phyloP scores from a whole-genome alignment of 2,113 vertebrate genomes.

The Nothoprocta pentlandii region DNA sequence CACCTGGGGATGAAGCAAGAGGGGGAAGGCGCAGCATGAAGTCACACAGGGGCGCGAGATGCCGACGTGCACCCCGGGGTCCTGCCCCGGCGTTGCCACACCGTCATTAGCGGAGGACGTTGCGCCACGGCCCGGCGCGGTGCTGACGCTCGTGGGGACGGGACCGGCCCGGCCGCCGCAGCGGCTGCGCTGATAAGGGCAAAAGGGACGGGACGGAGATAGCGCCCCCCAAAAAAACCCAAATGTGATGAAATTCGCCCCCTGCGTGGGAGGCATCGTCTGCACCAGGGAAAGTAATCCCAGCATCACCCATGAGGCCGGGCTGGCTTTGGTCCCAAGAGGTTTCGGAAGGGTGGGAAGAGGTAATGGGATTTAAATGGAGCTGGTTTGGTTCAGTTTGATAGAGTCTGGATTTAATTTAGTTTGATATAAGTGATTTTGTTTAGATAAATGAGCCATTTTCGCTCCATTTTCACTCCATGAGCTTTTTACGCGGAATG shows the following conservation, averaged over 20 bases:
- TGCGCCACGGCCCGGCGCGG: not conserved
- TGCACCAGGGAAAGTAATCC: not conserved
- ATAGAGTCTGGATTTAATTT: no score
- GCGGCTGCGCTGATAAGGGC: not conserved
- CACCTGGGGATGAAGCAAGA: not conserved
- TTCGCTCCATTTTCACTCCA: not conserved
- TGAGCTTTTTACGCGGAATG: not conserved
- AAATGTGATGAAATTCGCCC: slow-evolving; percentile 3
- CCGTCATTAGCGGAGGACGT: not conserved
- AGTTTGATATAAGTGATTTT: no score
- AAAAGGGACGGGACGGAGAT: not conserved
- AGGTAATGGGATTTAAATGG: not conserved
- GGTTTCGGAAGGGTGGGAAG: not conserved
- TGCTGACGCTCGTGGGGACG: rapidly evolving
- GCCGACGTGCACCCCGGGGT: not conserved
- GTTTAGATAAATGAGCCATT: not conserved
- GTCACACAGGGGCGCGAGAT: not conserved
- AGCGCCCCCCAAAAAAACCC: not conserved
- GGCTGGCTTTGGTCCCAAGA: not conserved
- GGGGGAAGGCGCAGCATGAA: not conserved
- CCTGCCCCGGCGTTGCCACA: not conserved
- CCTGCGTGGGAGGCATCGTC: rapidly evolving
- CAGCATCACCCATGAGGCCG: not conserved
- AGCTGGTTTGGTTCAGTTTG: no score
- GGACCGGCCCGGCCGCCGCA: slow-evolving; percentile 5